These are phyloP conservation scores for Magallana angulata DNA, from an alignment of 1,140 invertebrate species.

Conservation along the genomic window DNA sequence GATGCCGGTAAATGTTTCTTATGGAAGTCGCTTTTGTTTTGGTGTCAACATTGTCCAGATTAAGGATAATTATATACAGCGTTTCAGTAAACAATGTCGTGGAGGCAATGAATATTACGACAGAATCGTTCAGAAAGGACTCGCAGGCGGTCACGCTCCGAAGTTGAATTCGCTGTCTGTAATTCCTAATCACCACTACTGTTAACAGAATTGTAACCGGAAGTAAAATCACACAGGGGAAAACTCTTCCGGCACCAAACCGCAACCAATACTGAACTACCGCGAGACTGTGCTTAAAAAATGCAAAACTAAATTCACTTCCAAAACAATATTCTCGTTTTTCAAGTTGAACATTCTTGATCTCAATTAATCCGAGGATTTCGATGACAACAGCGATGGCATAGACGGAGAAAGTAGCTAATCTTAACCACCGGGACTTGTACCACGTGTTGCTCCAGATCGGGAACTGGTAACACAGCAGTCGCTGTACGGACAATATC, in stretches of 20 bases:
- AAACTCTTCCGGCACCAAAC: neutral
- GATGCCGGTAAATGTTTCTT: conserved; percentile 1
- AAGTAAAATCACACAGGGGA: neutral
- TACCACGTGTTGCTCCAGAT: neutral
- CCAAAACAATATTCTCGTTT: neutral
- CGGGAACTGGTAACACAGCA: neutral
- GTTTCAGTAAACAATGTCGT: neutral
- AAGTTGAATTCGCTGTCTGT: neutral
- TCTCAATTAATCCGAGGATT: neutral
- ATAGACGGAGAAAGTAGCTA: neutral
- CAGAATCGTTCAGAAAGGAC: conserved; percentile 9
- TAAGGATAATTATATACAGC: neutral
- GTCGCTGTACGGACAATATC: neutral
- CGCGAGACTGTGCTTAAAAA: neutral
- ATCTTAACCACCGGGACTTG: neutral
- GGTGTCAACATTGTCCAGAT: neutral
- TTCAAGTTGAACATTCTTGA: neutral
- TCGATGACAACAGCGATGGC: neutral
- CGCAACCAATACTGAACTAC: conserved; percentile 11
- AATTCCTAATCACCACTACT: neutral
- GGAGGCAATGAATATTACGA: neutral
- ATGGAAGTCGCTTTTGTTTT: neutral
- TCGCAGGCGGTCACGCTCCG: neutral
- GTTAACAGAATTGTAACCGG: neutral
- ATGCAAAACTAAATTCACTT: neutral